Conservation (phyloP, 2,888 invertebrate species). For the Galeruca laticollis region DNA sequence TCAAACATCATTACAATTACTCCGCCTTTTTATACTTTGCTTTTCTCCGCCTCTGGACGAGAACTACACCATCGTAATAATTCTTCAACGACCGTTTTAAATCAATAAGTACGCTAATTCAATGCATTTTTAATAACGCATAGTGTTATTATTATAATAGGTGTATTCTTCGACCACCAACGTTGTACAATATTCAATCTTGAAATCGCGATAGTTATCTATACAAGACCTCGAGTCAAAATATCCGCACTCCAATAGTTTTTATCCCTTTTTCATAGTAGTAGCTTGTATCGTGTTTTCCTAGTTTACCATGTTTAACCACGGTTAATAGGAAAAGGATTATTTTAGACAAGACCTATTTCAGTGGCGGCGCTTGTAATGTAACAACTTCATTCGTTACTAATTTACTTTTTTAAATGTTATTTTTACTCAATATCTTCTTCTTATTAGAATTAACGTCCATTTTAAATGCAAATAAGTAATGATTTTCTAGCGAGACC, state of each 20-base stretch:
- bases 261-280: slow-evolving; percentile 47
- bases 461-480: too few relatives aligned
- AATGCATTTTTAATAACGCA: slow-evolving; percentile 65
- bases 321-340: slow-evolving; percentile 7
- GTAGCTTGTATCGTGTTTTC: slow-evolving; percentile 18
- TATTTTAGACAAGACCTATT: slow-evolving; percentile 1
- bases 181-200: slow-evolving; percentile 62
- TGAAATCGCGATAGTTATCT: slow-evolving; percentile 61
- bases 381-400: too few relatives aligned
- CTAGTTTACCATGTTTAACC: slow-evolving; percentile 9
- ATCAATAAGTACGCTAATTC: slow-evolving; percentile 64
- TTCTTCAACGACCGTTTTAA: slow-evolving; percentile 63
- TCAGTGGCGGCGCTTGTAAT: neutral
- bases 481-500: too few relatives aligned
- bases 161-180: slow-evolving; percentile 64
- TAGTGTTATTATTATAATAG: slow-evolving; percentile 66
- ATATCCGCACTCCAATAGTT: slow-evolving; percentile 49
- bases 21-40: neutral
- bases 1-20: too few relatives aligned
- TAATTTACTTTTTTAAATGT: too few relatives aligned
- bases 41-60: slow-evolving; percentile 27
- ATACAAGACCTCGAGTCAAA: slow-evolving; percentile 51
- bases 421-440: too few relatives aligned
- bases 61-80: slow-evolving; percentile 46
- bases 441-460: too few relatives aligned